A percentile compares a stretch with the other conserved stretches of the same genome.
phyloP scores from a whole-genome alignment of 1,140 invertebrate genomes.

The Lucilia sericata region DNA sequence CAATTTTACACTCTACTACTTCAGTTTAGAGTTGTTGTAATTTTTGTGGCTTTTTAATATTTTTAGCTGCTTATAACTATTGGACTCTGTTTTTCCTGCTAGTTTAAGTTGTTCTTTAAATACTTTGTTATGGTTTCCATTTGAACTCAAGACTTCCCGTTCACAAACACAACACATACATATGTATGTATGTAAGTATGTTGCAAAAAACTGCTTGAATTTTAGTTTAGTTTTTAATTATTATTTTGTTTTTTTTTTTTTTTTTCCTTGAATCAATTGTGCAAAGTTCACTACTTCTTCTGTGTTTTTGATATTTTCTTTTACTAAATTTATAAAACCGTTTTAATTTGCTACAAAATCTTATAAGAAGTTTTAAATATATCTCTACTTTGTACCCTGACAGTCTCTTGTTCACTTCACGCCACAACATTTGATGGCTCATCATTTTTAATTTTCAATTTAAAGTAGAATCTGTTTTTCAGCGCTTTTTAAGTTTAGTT shows the following conservation, averaged over 20 bases:
- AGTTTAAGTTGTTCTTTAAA: neutral
- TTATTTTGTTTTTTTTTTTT: neutral
- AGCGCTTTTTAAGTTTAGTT: neutral
- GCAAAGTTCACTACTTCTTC: neutral
- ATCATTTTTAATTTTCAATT: slow-evolving; percentile 36
- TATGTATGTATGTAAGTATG: neutral
- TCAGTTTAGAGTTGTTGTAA: neutral
- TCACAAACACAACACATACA: neutral
- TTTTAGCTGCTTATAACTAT: neutral
- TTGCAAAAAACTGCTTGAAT: slow-evolving; percentile 21
- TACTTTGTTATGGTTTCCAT: slow-evolving; percentile 23
- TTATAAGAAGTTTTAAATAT: neutral
- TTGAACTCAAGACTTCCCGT: neutral
- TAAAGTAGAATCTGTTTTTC: neutral
- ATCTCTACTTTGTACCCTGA: neutral
- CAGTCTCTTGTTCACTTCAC: neutral
- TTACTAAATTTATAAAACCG: neutral
- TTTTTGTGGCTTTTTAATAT: neutral
- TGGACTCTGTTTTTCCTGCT: neutral
- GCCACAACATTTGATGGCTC: slow-evolving; percentile 31
- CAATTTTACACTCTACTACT: slow-evolving; percentile 26
- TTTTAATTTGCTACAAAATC: slow-evolving; percentile 1
- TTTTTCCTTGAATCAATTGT: neutral
- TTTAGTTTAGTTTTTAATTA: neutral
- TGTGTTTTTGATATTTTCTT: neutral